Evolutionary conservation across 2,888 invertebrate species (phyloP), one percentile per base, ranked within the genome.

Genomic region (Smittia aterrima): DNA sequence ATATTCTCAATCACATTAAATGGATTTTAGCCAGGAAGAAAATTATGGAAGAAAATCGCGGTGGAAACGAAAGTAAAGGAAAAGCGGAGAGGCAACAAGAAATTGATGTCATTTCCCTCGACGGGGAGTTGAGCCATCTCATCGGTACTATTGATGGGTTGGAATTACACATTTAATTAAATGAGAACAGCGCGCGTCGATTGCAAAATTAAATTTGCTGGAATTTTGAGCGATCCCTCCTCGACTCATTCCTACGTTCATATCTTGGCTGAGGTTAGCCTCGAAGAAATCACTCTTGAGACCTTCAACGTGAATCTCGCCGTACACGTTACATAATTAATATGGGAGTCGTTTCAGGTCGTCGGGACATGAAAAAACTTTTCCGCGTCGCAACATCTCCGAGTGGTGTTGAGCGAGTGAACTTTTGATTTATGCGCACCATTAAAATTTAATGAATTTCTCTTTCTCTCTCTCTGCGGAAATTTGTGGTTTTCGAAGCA

Each of bases 401-500:
- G 32, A 47, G 47, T 47, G 47, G 47, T 32, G 32, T 32, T 32
- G 32, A 32, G 32, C 18, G 58, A 58, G 58, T 22, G 58, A 58
- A 58, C 20, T 58, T 58, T 58, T 58, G 58, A 58, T 58, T 58
- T 58, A 58, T 22, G 9, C 9, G 13, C n/a, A 18, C 58, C 58
- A 58, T 58, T 58, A 58, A 58, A 58, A 58, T 58, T 58, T 58
- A 58, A 58, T 58, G 58, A 58, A 58, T 58, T 58, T 58, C 18
- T 38, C 38, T 38, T 47, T n/a, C 47, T 22, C 22, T 47, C 47
- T 16, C 47, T n/a, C 47, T 3, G 47, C 11, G 47, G 47, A 47
- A 47, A 47, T 47, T 47, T 47, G 47, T 47, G 47, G 47, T 47
- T 47, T 47, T 47, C 16, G 47, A 47, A 47, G n/a, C n/a, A 47